A percentile compares a stretch with the other conserved stretches of the same genome.
Evolutionary conservation across 2,113 vertebrate species (phyloP).

Genomic region (Physeter macrocephalus): DNA sequence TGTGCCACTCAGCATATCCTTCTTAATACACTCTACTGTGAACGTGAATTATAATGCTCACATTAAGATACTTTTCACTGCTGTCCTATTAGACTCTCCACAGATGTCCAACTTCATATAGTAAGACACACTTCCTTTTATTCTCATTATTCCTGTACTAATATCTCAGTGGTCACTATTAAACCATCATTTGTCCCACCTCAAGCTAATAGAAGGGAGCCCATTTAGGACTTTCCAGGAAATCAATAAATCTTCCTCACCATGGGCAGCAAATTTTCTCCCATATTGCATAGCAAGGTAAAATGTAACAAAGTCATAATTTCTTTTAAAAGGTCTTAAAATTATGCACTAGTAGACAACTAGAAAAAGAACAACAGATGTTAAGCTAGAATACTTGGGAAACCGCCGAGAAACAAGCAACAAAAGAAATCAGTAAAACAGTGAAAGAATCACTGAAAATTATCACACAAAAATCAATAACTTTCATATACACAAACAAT

Average conservation of each 20-base stretch:
- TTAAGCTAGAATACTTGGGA: background rate
- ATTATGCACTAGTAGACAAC: background rate
- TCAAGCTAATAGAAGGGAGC: background rate
- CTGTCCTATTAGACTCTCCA: background rate
- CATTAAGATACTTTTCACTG: background rate
- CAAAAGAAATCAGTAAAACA: background rate
- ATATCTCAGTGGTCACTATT: background rate
- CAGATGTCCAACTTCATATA: background rate
- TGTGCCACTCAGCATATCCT: background rate
- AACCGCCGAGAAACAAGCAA: background rate
- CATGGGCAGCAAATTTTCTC: background rate
- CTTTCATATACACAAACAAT: background rate
- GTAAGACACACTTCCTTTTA: background rate
- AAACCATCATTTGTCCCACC: background rate
- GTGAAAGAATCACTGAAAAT: background rate
- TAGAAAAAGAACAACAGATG: background rate
- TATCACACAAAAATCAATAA: background rate
- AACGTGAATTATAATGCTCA: background rate
- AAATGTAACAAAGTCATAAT: background rate
- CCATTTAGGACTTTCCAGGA: background rate
- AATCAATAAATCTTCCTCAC: background rate
- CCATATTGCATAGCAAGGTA: background rate
- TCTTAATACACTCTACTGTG: background rate
- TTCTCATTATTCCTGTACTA: background rate
- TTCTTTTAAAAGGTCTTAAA: background rate